Evolutionary conservation across 2,113 vertebrate species (phyloP).

Genomic region (Pseudorhombus dupliciocellatus): DNA sequence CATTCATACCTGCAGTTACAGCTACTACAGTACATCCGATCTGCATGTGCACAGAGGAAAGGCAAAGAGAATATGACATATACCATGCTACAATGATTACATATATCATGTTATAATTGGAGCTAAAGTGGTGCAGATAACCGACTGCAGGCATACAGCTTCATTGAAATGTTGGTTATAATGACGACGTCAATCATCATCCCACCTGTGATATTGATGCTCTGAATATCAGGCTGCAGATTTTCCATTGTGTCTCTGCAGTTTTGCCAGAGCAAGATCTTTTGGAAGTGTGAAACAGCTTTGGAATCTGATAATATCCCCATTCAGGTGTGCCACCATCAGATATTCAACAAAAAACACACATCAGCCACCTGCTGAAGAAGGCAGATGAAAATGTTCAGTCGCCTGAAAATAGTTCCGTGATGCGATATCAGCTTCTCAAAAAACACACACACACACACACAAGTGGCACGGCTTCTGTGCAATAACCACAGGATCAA

Average conservation of each 20-base stretch:
- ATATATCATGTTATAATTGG: constrained; percentile 16
- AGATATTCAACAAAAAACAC: constrained; percentile 26
- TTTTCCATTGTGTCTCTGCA: constrained; percentile 24
- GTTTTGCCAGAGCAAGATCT: constrained; percentile 6
- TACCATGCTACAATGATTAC: too few relatives aligned
- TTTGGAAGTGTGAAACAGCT: constrained; percentile 29
- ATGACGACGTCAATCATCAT: constrained; percentile 16
- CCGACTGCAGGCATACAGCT: constrained; percentile 17
- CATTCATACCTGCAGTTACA: too few relatives aligned
- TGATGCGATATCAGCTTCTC: background rate
- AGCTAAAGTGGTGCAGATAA: constrained; percentile 13
- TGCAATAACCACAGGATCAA: background rate
- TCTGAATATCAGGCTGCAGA: constrained; percentile 1
- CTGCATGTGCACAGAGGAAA: too few relatives aligned
- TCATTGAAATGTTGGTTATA: constrained; percentile 18
- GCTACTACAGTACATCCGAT: too few relatives aligned
- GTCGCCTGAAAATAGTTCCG: background rate
- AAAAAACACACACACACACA: background rate
- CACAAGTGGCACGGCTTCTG: constrained; percentile 5
- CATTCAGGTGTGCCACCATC: background rate
- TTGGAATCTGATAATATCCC: constrained; percentile 43
- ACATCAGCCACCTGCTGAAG: constrained; percentile 8
- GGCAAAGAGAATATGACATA: too few relatives aligned
- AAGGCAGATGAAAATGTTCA: constrained; percentile 13
- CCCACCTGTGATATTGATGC: too few relatives aligned